These are phyloP conservation scores for Sciaenops ocellatus DNA, from an alignment of 2,797 vertebrate species.

Conservation along the genomic window DNA sequence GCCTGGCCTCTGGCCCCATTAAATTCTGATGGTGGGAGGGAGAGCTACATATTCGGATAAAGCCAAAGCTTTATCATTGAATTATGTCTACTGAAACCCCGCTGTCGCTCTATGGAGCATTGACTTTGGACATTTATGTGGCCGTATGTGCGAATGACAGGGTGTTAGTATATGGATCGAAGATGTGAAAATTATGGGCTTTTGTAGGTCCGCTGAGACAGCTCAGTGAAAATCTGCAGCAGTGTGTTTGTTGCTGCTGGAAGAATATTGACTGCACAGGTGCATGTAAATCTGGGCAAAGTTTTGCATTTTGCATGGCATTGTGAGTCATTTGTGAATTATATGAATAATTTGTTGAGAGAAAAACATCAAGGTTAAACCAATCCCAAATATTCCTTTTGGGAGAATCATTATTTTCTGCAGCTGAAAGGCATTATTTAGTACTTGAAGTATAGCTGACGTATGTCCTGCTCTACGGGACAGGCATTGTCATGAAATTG, in stretches of 20 bases:
- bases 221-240: slow-evolving; percentile 15
- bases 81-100: slow-evolving; percentile 24
- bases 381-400: neutral
- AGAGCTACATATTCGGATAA: slow-evolving; percentile 15
- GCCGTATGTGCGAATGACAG: slow-evolving; percentile 18
- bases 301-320: slow-evolving; percentile 35
- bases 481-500: slow-evolving; percentile 22
- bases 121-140: slow-evolving; percentile 51
- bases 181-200: slow-evolving; percentile 42
- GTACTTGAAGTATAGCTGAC: neutral
- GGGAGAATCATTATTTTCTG: neutral
- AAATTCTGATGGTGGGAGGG: slow-evolving; percentile 37
- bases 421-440: neutral
- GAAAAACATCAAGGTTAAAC: neutral
- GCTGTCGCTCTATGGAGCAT: slow-evolving; percentile 22
- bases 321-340: slow-evolving; percentile 29
- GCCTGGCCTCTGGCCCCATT: slow-evolving; percentile 23
- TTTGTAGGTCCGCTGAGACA: slow-evolving; percentile 29
- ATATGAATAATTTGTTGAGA: slow-evolving; percentile 21
- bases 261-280: slow-evolving; percentile 21
- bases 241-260: slow-evolving; percentile 5
- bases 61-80: slow-evolving; percentile 55
- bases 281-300: slow-evolving; percentile 3
- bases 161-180: slow-evolving; percentile 26
- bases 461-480: neutral